Percentiles rank a stretch among this genome's conserved stretches.
phyloP scores from a whole-genome alignment of 2,888 invertebrate species.

The Drosophila helvetica region DNA sequence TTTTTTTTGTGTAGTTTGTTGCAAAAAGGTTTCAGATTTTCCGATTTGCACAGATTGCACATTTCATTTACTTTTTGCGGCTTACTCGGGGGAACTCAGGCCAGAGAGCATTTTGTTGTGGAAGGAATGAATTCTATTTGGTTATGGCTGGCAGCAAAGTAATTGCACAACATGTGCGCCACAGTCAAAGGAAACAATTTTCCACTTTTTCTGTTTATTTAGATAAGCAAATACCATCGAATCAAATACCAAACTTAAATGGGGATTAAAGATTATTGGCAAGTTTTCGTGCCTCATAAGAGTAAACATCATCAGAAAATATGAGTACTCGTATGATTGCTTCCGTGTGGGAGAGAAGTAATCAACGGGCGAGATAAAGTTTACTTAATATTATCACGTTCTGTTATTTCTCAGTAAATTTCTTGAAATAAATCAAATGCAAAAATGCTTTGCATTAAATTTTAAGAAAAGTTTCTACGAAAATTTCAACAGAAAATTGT shows the following conservation, averaged over 20 bases:
- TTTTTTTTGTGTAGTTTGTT: slow-evolving; percentile 24
- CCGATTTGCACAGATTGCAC: slow-evolving; percentile 40
- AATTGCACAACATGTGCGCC: slow-evolving; percentile 21
- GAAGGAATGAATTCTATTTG: slow-evolving; percentile 16
- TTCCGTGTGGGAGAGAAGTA: too few relatives aligned
- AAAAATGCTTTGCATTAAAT: background rate
- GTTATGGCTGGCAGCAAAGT: slow-evolving; percentile 9
- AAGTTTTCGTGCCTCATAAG: background rate
- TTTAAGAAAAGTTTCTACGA: background rate
- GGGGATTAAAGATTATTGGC: background rate
- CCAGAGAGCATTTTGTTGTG: slow-evolving; percentile 34
- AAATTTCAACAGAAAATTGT: background rate
- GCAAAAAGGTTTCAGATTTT: slow-evolving; percentile 37
- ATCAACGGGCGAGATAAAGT: background rate
- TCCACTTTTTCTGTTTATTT: slow-evolving; percentile 12
- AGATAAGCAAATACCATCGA: slow-evolving; percentile 1
- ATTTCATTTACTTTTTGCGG: slow-evolving; percentile 47
- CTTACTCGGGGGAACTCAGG: slow-evolving; percentile 13
- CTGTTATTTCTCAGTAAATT: background rate
- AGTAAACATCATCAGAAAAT: background rate
- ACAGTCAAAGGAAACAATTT: slow-evolving; percentile 7
- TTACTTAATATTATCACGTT: background rate
- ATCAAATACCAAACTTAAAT: background rate
- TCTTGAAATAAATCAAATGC: background rate
- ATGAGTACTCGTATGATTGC: background rate